These are phyloP conservation scores for Peromyscus polionotus DNA, from an alignment of 2,113 vertebrate species.

Conservation along the genomic window DNA sequence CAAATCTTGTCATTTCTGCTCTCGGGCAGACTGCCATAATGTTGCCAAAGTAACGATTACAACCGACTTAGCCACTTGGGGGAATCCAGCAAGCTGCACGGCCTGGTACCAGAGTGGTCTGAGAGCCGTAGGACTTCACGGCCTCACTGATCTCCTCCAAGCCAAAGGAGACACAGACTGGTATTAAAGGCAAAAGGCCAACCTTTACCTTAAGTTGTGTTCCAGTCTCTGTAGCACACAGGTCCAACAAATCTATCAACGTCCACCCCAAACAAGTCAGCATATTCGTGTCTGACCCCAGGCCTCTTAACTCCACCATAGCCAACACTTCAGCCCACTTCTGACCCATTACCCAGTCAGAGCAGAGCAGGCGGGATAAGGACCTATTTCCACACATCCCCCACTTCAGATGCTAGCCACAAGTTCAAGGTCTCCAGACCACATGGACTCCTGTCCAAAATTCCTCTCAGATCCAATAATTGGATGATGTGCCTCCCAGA, in stretches of 20 bases:
- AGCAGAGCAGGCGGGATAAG: not conserved
- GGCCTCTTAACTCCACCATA: not conserved
- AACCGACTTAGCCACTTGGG: not conserved
- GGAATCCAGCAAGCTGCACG: no score
- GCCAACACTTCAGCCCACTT: not conserved
- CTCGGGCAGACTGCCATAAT: not conserved
- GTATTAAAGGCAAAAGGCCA: not conserved
- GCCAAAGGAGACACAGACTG: not conserved
- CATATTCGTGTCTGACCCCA: not conserved
- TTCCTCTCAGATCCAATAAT: not conserved
- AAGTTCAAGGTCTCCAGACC: not conserved
- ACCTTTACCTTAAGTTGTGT: not conserved
- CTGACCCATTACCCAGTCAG: not conserved
- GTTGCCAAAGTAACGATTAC: not conserved
- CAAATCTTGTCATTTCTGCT: not conserved
- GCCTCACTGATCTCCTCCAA: not conserved
- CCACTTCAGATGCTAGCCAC: not conserved
- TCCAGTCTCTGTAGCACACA: not conserved
- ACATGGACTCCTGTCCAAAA: not conserved
- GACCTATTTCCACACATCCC: not conserved
- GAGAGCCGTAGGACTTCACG: not conserved
- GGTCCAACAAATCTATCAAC: not conserved
- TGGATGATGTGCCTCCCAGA: not conserved
- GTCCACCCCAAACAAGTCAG: not conserved
- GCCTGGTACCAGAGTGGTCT: fast-evolving